These are phyloP conservation scores for Apodemus speciosus DNA, from an alignment of 2,113 vertebrate species.

Conservation along the genomic window DNA sequence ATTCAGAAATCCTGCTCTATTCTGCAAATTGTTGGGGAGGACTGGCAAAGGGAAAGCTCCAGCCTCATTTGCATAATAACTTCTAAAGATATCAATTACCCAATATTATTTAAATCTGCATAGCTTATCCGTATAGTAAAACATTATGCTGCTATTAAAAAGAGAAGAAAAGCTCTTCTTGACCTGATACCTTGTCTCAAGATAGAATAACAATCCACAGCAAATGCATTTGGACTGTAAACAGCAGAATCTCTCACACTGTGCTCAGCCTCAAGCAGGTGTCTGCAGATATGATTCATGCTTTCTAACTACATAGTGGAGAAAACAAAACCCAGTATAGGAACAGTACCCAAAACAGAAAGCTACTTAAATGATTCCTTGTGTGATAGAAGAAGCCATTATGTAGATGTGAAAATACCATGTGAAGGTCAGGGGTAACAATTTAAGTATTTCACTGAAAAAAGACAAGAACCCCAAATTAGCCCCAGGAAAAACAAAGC, in stretches of 20 bases:
- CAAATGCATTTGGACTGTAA: neutral
- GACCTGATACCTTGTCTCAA: neutral
- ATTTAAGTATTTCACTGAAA: neutral
- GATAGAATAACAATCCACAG: neutral
- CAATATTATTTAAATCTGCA: neutral
- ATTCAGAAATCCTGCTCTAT: neutral
- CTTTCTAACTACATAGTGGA: neutral
- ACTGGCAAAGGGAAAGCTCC: neutral
- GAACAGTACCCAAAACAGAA: neutral
- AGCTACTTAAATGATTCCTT: neutral
- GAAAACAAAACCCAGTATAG: neutral
- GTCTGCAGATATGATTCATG: neutral
- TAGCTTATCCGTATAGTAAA: neutral
- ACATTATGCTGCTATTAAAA: neutral
- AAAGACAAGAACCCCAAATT: neutral
- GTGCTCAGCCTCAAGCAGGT: neutral
- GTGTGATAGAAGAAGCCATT: neutral
- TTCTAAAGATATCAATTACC: too few relatives aligned
- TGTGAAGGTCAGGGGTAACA: neutral
- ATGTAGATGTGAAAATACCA: neutral
- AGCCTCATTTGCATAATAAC: constrained; percentile 8
- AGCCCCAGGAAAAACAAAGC: neutral
- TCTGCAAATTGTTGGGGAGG: neutral
- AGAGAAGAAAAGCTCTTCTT: neutral
- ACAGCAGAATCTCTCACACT: neutral